phyloP scores from a whole-genome alignment of 2,888 invertebrate species.

The Drosophila nr. perissopoda region DNA sequence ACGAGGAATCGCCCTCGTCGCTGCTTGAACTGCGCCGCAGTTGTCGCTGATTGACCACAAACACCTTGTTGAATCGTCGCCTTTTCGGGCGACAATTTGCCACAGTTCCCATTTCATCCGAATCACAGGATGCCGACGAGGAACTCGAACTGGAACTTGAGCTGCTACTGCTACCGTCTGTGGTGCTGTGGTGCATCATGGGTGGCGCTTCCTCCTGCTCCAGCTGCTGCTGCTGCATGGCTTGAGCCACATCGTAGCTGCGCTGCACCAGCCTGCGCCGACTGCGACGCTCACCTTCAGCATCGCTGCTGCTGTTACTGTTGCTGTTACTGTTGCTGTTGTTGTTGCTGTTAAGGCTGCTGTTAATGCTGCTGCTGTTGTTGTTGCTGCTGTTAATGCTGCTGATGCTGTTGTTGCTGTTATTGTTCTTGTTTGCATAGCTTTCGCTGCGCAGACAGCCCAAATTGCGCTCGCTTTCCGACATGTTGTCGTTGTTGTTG shows the following conservation, averaged over 20 bases:
- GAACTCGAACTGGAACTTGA: constrained; percentile 81
- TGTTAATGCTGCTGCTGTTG: constrained; percentile 42
- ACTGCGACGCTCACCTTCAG: constrained; percentile 31
- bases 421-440: constrained; percentile 56
- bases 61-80: constrained; percentile 88
- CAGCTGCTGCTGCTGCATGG: constrained; percentile 38
- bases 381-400: constrained; percentile 42
- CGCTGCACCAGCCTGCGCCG: constrained; percentile 75
- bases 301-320: constrained; percentile 49
- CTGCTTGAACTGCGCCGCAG: constrained; percentile 86
- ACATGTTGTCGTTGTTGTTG: constrained; percentile 44
- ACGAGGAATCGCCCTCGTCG: constrained; percentile 87
- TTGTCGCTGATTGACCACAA: constrained; percentile 87
- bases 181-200: constrained; percentile 63
- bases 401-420: constrained; percentile 42
- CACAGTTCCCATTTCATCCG: constrained; percentile 87
- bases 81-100: constrained; percentile 86
- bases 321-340: constrained; percentile 41
- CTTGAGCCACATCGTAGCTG: constrained; percentile 80
- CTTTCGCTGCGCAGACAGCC: constrained; percentile 70
- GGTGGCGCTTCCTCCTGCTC: constrained; percentile 12
- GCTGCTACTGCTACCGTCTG: constrained; percentile 76
- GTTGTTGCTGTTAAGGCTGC: constrained; percentile 44
- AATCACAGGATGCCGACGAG: constrained; percentile 85
- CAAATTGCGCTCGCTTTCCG: constrained; percentile 33